Evolutionary conservation across 2,113 vertebrate species (phyloP).

Genomic region (Hemiprocne comata): DNA sequence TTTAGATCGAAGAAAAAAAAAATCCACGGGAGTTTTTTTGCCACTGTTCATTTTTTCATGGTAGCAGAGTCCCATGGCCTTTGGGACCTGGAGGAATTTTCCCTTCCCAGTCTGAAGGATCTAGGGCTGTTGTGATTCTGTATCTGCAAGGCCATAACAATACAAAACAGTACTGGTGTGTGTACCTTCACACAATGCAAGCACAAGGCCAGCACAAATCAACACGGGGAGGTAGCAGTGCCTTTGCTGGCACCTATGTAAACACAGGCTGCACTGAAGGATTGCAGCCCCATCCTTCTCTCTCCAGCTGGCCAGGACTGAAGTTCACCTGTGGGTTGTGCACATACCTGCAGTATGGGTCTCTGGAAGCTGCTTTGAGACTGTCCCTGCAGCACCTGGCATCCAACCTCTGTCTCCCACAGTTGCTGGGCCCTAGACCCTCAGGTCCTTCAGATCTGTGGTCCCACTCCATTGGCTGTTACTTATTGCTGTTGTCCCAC

Average conservation of each 20-base stretch:
- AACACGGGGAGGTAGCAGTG: not conserved
- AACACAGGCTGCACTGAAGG: fast-evolving
- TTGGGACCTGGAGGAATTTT: not conserved
- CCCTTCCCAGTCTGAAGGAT: not conserved
- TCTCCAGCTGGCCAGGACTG: not conserved
- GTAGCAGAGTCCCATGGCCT: not conserved
- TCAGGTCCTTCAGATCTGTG: not conserved
- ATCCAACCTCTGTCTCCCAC: no score
- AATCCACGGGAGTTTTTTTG: not conserved
- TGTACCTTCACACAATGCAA: fast-evolving
- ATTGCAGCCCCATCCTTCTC: not conserved
- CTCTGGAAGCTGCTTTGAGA: not conserved
- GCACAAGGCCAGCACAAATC: not conserved
- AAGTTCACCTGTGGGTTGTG: not conserved
- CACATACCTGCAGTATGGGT: fast-evolving
- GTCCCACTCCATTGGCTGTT: not conserved
- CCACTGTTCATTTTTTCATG: fast-evolving
- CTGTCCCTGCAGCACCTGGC: not conserved
- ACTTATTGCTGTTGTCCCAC: fast-evolving
- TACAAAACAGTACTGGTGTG: not conserved
- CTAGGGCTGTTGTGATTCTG: not conserved
- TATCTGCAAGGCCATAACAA: not conserved
- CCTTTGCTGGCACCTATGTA: not conserved
- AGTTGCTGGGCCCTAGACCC: not conserved
- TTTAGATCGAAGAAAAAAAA: not conserved